Percentiles rank a stretch among this genome's conserved stretches.
These are phyloP conservation scores for Carcharodon carcharias DNA, from an alignment of 2,797 vertebrate genomes.

Conservation along the genomic window DNA sequence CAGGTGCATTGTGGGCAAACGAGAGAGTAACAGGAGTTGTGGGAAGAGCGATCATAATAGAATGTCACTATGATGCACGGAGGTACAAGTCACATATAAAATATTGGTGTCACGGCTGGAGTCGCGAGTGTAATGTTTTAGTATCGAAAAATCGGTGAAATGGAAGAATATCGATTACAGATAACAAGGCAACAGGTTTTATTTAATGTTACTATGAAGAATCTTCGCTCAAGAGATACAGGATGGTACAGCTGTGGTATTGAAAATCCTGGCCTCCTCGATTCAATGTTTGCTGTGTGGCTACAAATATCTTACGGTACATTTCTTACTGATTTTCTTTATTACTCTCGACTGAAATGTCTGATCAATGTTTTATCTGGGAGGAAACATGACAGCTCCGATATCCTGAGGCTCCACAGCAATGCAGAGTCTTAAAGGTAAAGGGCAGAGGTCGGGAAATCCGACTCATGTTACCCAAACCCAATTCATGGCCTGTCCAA, in stretches of 20 bases:
- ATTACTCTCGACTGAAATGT: background rate
- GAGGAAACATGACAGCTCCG: background rate
- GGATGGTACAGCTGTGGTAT: background rate
- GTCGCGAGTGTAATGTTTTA: background rate
- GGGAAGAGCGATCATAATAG: slow-evolving; percentile 8
- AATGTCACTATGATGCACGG: background rate
- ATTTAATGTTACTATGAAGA: background rate
- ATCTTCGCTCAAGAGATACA: background rate
- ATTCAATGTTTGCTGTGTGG: background rate
- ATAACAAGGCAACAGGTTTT: background rate
- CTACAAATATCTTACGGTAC: background rate
- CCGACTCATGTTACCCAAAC: too few species aligned
- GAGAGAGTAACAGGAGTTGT: background rate
- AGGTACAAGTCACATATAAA: background rate
- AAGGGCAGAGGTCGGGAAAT: too few species aligned
- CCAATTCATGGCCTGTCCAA: background rate
- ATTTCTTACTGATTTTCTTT: too few species aligned
- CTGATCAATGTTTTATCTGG: background rate
- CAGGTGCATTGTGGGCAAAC: background rate
- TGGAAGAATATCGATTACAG: background rate
- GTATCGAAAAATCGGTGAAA: background rate
- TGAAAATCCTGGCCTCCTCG: accelerated
- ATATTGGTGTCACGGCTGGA: background rate
- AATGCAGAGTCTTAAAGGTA: too few species aligned
- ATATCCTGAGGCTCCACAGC: too few species aligned